Conservation (phyloP, 2,797 vertebrate genomes). For the Leptoclinus maculatus region DNA sequence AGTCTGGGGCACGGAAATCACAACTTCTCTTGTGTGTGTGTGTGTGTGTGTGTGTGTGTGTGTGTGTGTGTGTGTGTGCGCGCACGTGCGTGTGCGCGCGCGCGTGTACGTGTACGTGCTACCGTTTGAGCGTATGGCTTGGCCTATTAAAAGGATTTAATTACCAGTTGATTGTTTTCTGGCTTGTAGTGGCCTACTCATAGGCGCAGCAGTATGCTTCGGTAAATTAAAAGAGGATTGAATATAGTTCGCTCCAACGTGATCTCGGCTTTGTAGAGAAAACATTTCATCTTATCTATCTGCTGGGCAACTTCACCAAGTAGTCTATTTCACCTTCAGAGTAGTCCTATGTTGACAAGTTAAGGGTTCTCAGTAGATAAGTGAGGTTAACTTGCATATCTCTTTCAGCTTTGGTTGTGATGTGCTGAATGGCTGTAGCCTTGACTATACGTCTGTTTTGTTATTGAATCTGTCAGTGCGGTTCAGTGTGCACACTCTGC, state of each 20-base stretch:
- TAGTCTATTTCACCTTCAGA: constrained; percentile 1
- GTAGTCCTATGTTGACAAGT: constrained; percentile 31
- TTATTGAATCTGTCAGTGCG: constrained; percentile 43
- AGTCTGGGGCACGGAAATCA: constrained; percentile 77
- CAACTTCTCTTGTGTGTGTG: constrained; percentile 47
- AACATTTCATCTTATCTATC: background rate
- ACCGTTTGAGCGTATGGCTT: constrained; percentile 34
- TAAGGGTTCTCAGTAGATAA: constrained; percentile 18
- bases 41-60: constrained; percentile 20
- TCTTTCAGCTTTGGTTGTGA: constrained; percentile 22
- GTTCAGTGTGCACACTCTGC: constrained; percentile 24
- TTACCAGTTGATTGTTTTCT: constrained; percentile 55
- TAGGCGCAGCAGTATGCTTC: constrained; percentile 1
- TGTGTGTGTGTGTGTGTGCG: constrained; percentile 29
- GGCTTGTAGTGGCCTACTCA: constrained; percentile 32
- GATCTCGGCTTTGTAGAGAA: background rate
- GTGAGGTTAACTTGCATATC: constrained; percentile 25
- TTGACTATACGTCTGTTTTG: constrained; percentile 38
- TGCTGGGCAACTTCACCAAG: background rate
- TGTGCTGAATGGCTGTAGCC: constrained; percentile 47
- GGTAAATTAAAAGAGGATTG: background rate
- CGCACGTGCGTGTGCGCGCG: constrained; percentile 10
- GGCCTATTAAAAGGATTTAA: constrained; percentile 62
- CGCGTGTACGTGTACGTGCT: background rate
- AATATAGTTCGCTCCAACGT: background rate